A percentile compares a stretch with the other conserved stretches of the same genome.
Evolutionary conservation across 2,888 invertebrate species (phyloP).

Genomic region (Hydroisotoma schaefferi): DNA sequence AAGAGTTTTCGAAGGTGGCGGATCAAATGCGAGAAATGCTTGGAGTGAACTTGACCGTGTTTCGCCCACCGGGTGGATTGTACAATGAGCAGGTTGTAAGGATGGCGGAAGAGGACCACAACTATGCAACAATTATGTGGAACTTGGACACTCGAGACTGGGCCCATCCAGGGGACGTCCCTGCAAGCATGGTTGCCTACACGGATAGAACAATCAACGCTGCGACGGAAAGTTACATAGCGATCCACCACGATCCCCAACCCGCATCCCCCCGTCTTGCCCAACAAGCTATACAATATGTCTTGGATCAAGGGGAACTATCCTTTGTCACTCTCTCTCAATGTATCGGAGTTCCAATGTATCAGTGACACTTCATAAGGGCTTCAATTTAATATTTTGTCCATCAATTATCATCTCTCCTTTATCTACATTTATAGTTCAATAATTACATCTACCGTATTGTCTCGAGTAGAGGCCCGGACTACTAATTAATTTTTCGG

Average conservation of each 20-base stretch:
- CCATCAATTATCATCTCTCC: no score
- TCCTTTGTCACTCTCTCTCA: conserved; percentile 21
- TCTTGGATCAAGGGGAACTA: conserved; percentile 15
- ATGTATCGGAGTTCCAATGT: conserved; percentile 24
- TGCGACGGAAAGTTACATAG: conserved; percentile 16
- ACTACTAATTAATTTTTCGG: no score
- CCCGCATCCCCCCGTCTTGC: conserved; percentile 11
- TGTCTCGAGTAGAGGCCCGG: no score
- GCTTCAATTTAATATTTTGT: no score
- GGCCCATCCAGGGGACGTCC: neutral
- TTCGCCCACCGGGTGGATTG: conserved; percentile 22
- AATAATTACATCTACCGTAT: no score
- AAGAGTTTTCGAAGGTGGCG: neutral
- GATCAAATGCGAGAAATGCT: neutral
- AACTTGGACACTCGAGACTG: conserved; percentile 14
- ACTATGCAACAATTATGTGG: conserved; percentile 16
- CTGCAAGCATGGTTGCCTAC: conserved; percentile 8
- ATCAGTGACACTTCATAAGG: neutral
- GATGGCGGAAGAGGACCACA: conserved; percentile 6
- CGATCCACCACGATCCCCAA: conserved; percentile 26
- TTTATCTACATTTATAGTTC: no score
- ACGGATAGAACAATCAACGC: neutral
- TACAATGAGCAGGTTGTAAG: conserved; percentile 7
- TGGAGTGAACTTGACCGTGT: neutral
- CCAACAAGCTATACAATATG: conserved; percentile 16